These are phyloP conservation scores for Nymphalis c-album DNA, from an alignment of 2,888 invertebrate genomes.

Conservation along the genomic window DNA sequence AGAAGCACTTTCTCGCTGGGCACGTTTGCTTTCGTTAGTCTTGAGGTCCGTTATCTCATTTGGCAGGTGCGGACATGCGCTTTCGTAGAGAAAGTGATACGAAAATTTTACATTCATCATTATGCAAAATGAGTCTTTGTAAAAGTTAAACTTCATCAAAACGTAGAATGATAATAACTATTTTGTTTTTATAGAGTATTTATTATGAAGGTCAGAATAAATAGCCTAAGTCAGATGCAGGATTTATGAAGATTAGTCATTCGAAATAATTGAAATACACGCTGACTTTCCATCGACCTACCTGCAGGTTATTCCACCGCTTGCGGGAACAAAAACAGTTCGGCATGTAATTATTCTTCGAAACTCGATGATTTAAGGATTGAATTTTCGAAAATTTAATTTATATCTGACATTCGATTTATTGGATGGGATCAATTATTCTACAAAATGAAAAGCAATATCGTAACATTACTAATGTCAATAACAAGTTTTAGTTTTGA, in stretches of 20 bases:
- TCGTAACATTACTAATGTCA: neutral
- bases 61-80: slow-evolving; percentile 72
- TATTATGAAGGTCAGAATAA: slow-evolving; percentile 2
- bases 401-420: neutral
- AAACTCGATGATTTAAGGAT: slow-evolving; percentile 43
- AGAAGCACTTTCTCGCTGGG: slow-evolving; percentile 73
- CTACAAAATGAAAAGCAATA: neutral
- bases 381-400: slow-evolving; percentile 12
- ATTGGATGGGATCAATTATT: neutral
- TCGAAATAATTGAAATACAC: slow-evolving; percentile 53
- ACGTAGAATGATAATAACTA: slow-evolving; percentile 13
- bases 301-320: slow-evolving; percentile 72
- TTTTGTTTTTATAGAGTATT: neutral
- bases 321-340: slow-evolving; percentile 63
- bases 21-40: slow-evolving; percentile 78
- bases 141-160: slow-evolving; percentile 20
- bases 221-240: slow-evolving; percentile 17
- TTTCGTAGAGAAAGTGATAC: slow-evolving; percentile 74
- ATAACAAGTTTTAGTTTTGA: too few species aligned
- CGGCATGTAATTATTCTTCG: slow-evolving; percentile 52
- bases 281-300: slow-evolving; percentile 73
- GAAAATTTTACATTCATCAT: slow-evolving; percentile 61
- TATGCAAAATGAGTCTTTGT: slow-evolving; percentile 57
- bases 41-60: slow-evolving; percentile 76
- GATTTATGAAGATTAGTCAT: slow-evolving; percentile 55